A percentile compares a stretch with the other conserved stretches of the same genome.
These are phyloP conservation scores for Burhinus oedicnemus DNA, from an alignment of 2,113 vertebrate species.

Conservation along the genomic window DNA sequence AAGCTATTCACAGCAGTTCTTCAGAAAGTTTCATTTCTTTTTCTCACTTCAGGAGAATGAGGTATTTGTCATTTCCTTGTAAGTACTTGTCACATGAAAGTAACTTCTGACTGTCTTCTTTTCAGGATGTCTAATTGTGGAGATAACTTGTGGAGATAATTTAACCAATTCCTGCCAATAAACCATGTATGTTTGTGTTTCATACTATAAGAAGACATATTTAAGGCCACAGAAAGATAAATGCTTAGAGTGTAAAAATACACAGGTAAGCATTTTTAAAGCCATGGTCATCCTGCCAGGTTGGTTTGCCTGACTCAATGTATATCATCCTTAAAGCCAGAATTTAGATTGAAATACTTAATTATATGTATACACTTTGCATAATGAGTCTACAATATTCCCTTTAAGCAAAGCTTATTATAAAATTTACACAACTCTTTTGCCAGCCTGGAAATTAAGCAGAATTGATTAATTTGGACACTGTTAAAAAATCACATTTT, in stretches of 20 bases:
- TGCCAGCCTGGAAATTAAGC: not conserved
- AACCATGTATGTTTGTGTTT: not conserved
- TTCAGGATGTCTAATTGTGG: not conserved
- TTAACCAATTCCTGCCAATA: not conserved
- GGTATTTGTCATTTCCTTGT: not conserved
- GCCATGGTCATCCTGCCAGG: not conserved
- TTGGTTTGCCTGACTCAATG: not conserved
- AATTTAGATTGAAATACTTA: not conserved
- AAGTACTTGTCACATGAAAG: not conserved
- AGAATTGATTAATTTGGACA: not conserved
- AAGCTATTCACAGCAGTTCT: not conserved
- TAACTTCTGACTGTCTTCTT: not conserved
- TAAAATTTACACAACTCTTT: not conserved
- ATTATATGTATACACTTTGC: not conserved
- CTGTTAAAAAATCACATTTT: not conserved
- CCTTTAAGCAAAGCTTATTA: not conserved
- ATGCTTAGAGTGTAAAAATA: not conserved
- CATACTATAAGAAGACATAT: not conserved
- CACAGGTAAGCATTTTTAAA: not conserved
- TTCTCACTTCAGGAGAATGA: not conserved
- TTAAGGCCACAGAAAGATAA: not conserved
- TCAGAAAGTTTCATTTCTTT: not conserved
- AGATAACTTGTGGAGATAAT: no score
- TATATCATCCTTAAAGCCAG: not conserved
- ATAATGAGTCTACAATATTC: not conserved